A percentile compares a stretch with the other conserved stretches of the same genome.
Conservation (phyloP, 2,113 vertebrate species). For the Halichoerus grypus region DNA sequence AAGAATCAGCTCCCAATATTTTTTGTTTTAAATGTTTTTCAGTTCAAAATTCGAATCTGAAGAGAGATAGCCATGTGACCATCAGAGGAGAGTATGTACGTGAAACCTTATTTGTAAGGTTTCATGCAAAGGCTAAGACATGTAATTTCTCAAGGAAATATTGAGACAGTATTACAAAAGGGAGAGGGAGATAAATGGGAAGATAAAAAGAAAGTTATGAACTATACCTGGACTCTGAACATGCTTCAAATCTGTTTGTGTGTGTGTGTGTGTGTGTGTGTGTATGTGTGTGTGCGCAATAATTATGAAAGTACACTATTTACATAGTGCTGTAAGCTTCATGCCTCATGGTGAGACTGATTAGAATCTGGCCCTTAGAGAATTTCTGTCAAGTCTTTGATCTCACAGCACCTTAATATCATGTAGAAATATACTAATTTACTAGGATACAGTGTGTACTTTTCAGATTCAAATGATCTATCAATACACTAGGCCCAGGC, state of each 20-base stretch:
- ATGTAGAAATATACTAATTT: not conserved
- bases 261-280: not conserved
- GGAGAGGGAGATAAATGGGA: not conserved
- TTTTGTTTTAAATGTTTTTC: not conserved
- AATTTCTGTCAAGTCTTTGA: not conserved
- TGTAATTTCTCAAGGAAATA: not conserved
- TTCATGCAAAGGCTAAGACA: not conserved
- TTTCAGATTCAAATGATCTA: not conserved
- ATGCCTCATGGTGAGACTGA: not conserved
- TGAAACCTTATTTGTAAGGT: not conserved
- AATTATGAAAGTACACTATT: not conserved
- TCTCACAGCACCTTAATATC: not conserved
- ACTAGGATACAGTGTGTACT: not conserved
- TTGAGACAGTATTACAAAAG: not conserved
- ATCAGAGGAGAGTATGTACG: accelerated
- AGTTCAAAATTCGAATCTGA: not conserved
- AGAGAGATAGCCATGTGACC: not conserved
- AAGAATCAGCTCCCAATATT: not conserved
- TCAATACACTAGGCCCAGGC: not conserved
- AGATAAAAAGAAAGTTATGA: not conserved
- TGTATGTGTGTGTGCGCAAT: not conserved
- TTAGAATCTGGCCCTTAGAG: not conserved
- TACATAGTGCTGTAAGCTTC: not conserved
- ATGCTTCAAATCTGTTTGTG: not conserved
- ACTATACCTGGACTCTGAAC: not conserved